Evolutionary conservation across 2,888 invertebrate genomes (phyloP), one percentile per base, ranked within the genome.

Genomic region (Cremastobaeus sp.): DNA sequence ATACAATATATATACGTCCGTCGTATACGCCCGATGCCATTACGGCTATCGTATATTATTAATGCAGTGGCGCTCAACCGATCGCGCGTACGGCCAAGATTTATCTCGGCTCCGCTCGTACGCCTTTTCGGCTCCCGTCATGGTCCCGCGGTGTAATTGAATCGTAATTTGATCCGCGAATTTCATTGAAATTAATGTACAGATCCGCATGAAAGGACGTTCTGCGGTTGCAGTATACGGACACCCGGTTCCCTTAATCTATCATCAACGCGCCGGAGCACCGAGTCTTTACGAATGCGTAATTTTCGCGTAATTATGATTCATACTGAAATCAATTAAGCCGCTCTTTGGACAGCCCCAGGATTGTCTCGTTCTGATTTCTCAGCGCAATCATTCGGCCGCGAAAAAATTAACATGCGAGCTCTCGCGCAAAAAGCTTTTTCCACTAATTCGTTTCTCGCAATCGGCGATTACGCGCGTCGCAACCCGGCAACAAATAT

Each of bases 21-120:
- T 83, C 80, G 83, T 85, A 85, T 84, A 85, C 84, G 84, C 83
- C 83, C 85, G 86, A 85, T 86, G 85, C 85, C 85, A 86, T 86
- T 86, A 86, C 84, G 84, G 83, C 81, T 85, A 86, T 86, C 86
- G 86, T 87, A 86, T 86, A 87, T 87, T 87, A 86, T 87, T 87
- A 86, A 87, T 86, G 85, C 86, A 86, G 87, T 83, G 87, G 77
- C 83, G 81, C 86, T 87, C 87, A 87, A 85, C 84, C 81, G 64
- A 70, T 75, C 57, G 52, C 60, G 37, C 14, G 54, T 50, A 25
- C 65, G 45, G 37, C 28, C 11, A n/a, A 5, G 69, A 60, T 69
- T 60, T 54, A 60, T 60, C 47, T 43, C 41, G 48, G 28, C 12
- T 9, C 1, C 3, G 37, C 5, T 3, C 37, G 2, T 3, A 1